Base-by-base conservation (phyloP, 2,888 invertebrate genomes). In the Tinea pellionella region DNA sequence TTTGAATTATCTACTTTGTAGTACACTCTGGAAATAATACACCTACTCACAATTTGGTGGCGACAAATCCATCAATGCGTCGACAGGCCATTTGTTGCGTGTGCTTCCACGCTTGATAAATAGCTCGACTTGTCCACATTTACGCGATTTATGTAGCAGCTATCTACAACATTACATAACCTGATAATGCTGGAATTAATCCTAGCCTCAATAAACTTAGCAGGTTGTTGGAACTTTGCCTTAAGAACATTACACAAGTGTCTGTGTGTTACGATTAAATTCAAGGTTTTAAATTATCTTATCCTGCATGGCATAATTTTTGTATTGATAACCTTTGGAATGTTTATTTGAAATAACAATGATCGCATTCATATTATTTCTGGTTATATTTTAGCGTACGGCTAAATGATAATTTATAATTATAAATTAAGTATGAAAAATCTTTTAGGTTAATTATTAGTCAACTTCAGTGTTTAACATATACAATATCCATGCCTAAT, bases 81-180 rank as follows among this genome's bases (percentile, higher is more conserved):
- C 80, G 85, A 85, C 86, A 79, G 83, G 77, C 77, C 81, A 83
- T 85, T 85, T 78, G 84, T 85, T 82, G 83, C 77, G 77, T 77
- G 77, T 78, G 82, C 80, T 81, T 82, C 80, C 79, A 79, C 80
- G 81, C 78, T 80, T 83, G 83, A 85, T 80, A 79, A 79, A 85
- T 83, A 78, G 77, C 72, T 69, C 69, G 71, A 80, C 78, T 81
- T 78, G 82, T 80, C 83, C 77, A 80, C 85, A 80, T 84, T 78
- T 73, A 74, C 72, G 66, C 67, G 76, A 85, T 85, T 85, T 85
- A 85, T 83, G 74, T 69, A 69, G 69, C 63, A 74, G 76, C 75
- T 73, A 67, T 73, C 57, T 57, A 57, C 57, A 32, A 73, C 70
- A 73, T 75, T 74, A 75, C 72, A 71, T 72, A 72, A 72, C 73